These are phyloP conservation scores for Thera obeliscata DNA, from an alignment of 2,888 invertebrate genomes.

Conservation along the genomic window DNA sequence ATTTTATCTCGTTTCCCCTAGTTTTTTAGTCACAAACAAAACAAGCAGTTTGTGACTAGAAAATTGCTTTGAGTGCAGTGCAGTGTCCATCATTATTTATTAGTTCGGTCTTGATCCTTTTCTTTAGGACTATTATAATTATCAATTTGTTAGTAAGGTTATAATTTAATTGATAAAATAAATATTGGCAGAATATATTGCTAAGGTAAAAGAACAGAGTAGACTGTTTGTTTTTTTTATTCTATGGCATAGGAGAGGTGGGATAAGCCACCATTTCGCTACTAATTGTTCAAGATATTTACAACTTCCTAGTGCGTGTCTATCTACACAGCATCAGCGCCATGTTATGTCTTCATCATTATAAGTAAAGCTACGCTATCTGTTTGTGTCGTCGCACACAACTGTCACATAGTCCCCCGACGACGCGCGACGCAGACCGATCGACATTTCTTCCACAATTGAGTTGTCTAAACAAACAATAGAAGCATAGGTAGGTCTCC, in stretches of 20 bases:
- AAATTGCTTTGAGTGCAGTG: too few species aligned
- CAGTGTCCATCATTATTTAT: too few species aligned
- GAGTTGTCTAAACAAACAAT: constrained; percentile 24
- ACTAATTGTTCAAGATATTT: constrained; percentile 1
- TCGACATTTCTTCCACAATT: constrained; percentile 25
- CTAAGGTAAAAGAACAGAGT: too few species aligned
- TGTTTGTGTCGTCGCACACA: constrained; percentile 6
- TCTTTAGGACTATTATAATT: too few species aligned
- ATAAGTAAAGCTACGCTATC: constrained; percentile 6
- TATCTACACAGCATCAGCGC: constrained; percentile 5
- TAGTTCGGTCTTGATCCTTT: too few species aligned
- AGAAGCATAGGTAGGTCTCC: constrained; percentile 27
- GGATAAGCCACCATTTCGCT: not conserved
- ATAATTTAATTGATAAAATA: too few species aligned
- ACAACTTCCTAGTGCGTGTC: not conserved
- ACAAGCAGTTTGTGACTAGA: too few species aligned
- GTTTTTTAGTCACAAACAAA: too few species aligned
- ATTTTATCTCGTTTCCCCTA: too few species aligned
- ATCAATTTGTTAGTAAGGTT: too few species aligned
- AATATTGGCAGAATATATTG: too few species aligned
- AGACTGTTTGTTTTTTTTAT: too few species aligned
- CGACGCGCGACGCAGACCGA: constrained; percentile 9
- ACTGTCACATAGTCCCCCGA: constrained; percentile 12
- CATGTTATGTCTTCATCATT: constrained; percentile 12
- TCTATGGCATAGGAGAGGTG: not conserved